These are phyloP conservation scores for Syrphus vitripennis DNA, from an alignment of 2,888 invertebrate genomes.

Conservation along the genomic window DNA sequence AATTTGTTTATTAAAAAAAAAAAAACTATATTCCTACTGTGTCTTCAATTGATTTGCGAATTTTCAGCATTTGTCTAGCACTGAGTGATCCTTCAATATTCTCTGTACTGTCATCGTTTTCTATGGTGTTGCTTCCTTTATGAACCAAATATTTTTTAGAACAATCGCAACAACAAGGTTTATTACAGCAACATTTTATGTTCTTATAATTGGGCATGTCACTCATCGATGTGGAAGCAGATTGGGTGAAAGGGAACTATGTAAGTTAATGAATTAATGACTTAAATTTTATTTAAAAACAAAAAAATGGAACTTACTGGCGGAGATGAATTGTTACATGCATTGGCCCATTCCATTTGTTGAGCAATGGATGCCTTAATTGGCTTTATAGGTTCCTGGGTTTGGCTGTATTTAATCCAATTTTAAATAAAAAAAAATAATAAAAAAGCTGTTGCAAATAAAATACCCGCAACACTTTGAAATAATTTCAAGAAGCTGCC, in stretches of 20 bases:
- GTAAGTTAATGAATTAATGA: neutral
- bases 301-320: conserved; percentile 67
- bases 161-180: conserved; percentile 31
- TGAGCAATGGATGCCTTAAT: conserved; percentile 72
- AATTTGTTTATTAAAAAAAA: neutral
- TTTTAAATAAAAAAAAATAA: neutral
- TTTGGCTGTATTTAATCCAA: neutral
- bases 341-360: conserved; percentile 75
- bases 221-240: conserved; percentile 74
- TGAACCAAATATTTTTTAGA: conserved; percentile 35
- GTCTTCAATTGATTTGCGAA: conserved; percentile 47
- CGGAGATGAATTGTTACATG: conserved; percentile 46
- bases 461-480: conserved; percentile 21
- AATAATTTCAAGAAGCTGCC: conserved; percentile 46
- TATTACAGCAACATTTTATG: conserved; percentile 2
- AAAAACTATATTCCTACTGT: conserved; percentile 33
- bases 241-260: conserved; percentile 72
- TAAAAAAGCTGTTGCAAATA: neutral
- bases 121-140: conserved; percentile 73
- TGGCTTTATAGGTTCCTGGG: neutral
- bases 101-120: conserved; percentile 39
- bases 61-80: conserved; percentile 52
- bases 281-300: neutral
- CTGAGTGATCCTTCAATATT: conserved; percentile 20
- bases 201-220: conserved; percentile 45